Evolutionary conservation across 2,888 invertebrate genomes (phyloP).

Genomic region (Geophilus truncorum): DNA sequence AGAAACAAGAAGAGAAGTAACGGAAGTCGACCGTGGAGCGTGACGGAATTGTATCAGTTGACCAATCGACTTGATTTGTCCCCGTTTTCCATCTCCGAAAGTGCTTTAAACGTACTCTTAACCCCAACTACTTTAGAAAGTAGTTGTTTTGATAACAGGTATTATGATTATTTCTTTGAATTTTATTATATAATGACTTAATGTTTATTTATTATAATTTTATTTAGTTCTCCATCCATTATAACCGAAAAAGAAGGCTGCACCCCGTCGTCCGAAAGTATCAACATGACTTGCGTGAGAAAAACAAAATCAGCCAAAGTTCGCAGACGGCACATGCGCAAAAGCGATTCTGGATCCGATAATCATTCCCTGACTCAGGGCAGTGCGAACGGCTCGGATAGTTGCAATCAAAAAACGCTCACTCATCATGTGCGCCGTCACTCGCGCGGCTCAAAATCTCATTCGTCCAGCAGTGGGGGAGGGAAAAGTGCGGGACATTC

Average conservation of each 20-base stretch:
- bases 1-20: conserved; percentile 39
- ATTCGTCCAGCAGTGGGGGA: conserved; percentile 30
- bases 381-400: conserved; percentile 54
- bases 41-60: conserved; percentile 75
- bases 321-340: conserved; percentile 43
- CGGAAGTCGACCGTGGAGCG: conserved; percentile 71
- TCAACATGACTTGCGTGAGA: not conserved
- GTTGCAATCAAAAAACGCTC: conserved; percentile 23
- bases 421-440: not conserved
- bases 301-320: conserved; percentile 14
- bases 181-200: not conserved
- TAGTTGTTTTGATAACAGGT: not conserved
- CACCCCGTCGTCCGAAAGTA: not conserved
- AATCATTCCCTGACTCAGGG: conserved; percentile 63
- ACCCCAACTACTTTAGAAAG: not conserved
- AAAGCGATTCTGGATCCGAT: conserved; percentile 59
- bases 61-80: conserved; percentile 49
- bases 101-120: conserved; percentile 63
- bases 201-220: not conserved
- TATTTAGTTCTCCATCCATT: not conserved
- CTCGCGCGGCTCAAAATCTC: conserved; percentile 28
- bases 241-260: not conserved
- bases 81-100: conserved; percentile 81
- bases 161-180: not conserved
- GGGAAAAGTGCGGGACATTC: conserved; percentile 28